Evolutionary conservation across 2,888 invertebrate species (phyloP).

Genomic region (Ametastegia equiseti): DNA sequence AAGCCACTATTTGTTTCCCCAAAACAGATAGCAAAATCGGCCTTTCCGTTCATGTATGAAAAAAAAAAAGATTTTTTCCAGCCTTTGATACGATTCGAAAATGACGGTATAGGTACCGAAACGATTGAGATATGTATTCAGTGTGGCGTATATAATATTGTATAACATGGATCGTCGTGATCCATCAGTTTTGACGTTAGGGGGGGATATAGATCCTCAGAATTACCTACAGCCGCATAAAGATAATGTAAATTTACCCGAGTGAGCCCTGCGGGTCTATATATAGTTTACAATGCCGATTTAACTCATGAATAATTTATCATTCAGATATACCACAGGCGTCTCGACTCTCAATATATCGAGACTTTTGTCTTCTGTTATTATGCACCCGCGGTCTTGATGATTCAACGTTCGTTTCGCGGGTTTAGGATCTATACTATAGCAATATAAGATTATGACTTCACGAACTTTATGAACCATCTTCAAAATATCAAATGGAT

Average conservation of each 20-base stretch:
- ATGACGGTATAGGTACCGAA: too few species aligned
- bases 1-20: too few species aligned
- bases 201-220: background rate
- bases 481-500: too few species aligned
- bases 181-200: background rate
- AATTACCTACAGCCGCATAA: conserved; percentile 51
- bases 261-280: conserved; percentile 53
- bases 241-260: conserved; percentile 66
- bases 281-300: conserved; percentile 61
- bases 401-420: background rate
- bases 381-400: background rate
- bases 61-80: too few species aligned
- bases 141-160: too few species aligned
- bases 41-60: too few species aligned
- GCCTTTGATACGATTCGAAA: too few species aligned
- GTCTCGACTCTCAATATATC: background rate
- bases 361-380: background rate
- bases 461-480: too few species aligned
- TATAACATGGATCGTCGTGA: background rate
- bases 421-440: background rate
- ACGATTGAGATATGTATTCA: too few species aligned
- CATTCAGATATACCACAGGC: background rate
- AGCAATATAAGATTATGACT: too few species aligned
- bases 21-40: too few species aligned
- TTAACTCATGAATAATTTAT: conserved; percentile 64